phyloP scores from a whole-genome alignment of 2,888 invertebrate species.

The Morinoia aosen region DNA sequence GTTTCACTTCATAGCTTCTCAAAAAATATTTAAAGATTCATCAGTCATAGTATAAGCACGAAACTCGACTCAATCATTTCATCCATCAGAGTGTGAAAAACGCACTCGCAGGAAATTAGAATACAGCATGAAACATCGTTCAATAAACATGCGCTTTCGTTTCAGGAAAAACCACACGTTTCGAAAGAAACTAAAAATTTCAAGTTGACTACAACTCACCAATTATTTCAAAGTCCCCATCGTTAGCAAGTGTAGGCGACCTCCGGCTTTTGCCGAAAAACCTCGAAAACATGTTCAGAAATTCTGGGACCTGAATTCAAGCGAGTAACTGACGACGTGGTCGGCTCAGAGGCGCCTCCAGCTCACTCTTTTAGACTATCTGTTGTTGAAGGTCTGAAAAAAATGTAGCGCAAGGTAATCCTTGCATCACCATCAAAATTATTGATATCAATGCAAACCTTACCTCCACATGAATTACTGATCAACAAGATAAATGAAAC shows the following conservation, averaged over 20 bases:
- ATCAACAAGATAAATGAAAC: too few relatives aligned
- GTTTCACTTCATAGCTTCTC: neutral
- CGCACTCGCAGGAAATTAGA: too few relatives aligned
- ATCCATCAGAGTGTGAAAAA: too few relatives aligned
- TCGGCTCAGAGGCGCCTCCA: neutral
- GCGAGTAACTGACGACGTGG: neutral
- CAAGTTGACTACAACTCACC: neutral
- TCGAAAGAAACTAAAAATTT: neutral
- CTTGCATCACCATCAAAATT: too few relatives aligned
- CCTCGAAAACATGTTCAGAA: constrained; percentile 28
- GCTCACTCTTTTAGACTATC: neutral
- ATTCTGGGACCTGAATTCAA: neutral
- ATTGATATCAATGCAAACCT: too few relatives aligned
- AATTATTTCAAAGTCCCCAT: constrained; percentile 30
- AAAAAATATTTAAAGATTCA: neutral
- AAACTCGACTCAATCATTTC: too few relatives aligned
- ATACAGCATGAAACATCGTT: too few relatives aligned
- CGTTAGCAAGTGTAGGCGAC: neutral
- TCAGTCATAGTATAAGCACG: too few relatives aligned
- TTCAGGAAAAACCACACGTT: too few relatives aligned
- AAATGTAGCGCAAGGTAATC: neutral
- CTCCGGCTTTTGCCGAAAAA: neutral
- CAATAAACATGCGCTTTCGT: too few relatives aligned
- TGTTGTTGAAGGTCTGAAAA: neutral
- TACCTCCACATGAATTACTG: too few relatives aligned